phyloP scores from a whole-genome alignment of 2,113 vertebrate genomes.

The Eulemur rufifrons region DNA sequence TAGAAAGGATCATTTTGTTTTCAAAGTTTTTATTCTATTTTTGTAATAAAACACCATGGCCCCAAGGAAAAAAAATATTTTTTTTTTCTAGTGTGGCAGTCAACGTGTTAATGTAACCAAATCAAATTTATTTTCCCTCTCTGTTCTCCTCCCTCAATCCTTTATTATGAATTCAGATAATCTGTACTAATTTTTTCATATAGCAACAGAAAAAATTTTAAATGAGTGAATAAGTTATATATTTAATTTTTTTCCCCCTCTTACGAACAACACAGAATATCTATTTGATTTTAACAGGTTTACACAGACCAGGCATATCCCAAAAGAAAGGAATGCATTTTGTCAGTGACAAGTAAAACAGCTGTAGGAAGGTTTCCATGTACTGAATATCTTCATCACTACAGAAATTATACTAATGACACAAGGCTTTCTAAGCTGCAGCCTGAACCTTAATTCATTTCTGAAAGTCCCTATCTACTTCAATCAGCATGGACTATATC shows the following conservation, averaged over 20 bases:
- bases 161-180: not conserved
- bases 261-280: not conserved
- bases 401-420: not conserved
- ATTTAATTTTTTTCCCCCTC: not conserved
- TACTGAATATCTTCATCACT: not conserved
- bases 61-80: too few relatives aligned
- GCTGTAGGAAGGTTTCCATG: not conserved
- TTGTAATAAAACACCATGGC: too few relatives aligned
- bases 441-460: not conserved
- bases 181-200: not conserved
- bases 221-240: not conserved
- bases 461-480: not conserved
- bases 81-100: too few relatives aligned
- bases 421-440: not conserved
- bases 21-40: too few relatives aligned
- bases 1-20: too few relatives aligned
- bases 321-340: not conserved
- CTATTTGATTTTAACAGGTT: conserved; percentile 23
- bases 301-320: not conserved
- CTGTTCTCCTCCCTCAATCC: not conserved
- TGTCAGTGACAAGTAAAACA: not conserved
- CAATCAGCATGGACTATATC: not conserved
- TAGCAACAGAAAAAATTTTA: not conserved
- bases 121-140: conserved; percentile 16
- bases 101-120: not conserved